A percentile compares a stretch with the other conserved stretches of the same genome.
These are phyloP conservation scores for Leptinotarsa defecta DNA, from an alignment of 1,140 invertebrate species.

Conservation along the genomic window DNA sequence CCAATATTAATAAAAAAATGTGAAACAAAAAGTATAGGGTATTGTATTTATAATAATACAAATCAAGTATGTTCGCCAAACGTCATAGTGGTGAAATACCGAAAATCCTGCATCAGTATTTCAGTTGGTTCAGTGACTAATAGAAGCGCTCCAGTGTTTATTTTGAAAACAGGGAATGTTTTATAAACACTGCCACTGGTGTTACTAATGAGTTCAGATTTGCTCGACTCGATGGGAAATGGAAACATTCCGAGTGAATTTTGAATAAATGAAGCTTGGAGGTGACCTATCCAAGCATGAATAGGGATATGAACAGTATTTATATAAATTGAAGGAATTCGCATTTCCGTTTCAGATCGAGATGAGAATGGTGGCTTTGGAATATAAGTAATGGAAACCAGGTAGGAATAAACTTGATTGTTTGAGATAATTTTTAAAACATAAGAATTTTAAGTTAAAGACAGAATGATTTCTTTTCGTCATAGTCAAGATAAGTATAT, in stretches of 20 bases:
- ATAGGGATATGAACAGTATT: neutral
- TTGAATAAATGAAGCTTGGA: slow-evolving; percentile 6
- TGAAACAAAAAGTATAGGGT: too few species aligned
- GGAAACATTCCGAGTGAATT: slow-evolving; percentile 5
- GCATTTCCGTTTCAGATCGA: neutral
- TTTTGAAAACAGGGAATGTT: slow-evolving; percentile 3
- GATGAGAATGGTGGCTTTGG: neutral
- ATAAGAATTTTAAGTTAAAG: too few species aligned
- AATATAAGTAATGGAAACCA: neutral
- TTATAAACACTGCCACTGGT: slow-evolving; percentile 8
- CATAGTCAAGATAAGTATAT: too few species aligned
- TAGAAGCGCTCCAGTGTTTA: neutral
- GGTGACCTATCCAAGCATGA: neutral
- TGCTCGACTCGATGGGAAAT: neutral
- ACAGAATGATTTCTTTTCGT: too few species aligned
- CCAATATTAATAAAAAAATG: too few species aligned
- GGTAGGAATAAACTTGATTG: too few species aligned
- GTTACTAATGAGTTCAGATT: slow-evolving; percentile 5
- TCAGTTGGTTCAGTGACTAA: neutral
- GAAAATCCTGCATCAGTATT: neutral
- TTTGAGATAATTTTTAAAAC: too few species aligned
- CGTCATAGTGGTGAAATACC: neutral
- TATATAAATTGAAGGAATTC: neutral
- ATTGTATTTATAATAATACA: too few species aligned
- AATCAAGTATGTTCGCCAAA: too few species aligned